A percentile compares a stretch with the other conserved stretches of the same genome.
Evolutionary conservation across 2,888 invertebrate species (phyloP).

Genomic region (Trachelus troglodyta): DNA sequence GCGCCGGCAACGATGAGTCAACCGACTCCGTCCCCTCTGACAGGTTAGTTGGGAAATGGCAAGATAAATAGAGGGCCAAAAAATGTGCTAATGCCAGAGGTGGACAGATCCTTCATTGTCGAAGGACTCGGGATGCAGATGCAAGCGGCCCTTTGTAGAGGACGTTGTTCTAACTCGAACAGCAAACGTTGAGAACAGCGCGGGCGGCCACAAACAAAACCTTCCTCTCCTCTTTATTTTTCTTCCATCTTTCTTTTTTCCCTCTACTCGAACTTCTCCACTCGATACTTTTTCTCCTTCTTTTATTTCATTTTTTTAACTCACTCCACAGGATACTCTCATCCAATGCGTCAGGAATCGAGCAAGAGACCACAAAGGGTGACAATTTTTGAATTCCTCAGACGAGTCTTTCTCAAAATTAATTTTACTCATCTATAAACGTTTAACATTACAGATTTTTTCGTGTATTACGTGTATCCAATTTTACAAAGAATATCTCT

Average conservation of each 20-base stretch:
- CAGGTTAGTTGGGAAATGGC: constrained; percentile 26
- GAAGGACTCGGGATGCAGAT: not conserved
- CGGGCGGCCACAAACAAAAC: constrained; percentile 52
- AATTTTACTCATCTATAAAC: not conserved
- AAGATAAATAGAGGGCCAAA: constrained; percentile 27
- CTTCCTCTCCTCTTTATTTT: constrained; percentile 14
- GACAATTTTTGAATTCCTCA: not conserved
- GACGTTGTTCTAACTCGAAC: constrained; percentile 51
- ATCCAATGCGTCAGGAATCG: not conserved
- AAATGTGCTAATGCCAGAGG: constrained; percentile 9
- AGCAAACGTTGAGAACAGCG: constrained; percentile 49
- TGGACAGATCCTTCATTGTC: not conserved
- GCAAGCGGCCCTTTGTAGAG: constrained; percentile 37
- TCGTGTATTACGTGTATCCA: not conserved
- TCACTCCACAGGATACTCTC: not conserved
- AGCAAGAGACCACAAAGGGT: not conserved
- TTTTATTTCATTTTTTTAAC: not conserved
- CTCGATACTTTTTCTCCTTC: constrained; percentile 12
- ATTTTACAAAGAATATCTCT: not conserved
- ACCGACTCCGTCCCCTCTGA: not conserved
- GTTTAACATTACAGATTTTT: not conserved
- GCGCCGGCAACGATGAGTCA: constrained; percentile 19
- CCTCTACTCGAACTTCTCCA: constrained; percentile 18
- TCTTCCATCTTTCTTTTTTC: constrained; percentile 17
- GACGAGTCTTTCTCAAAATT: not conserved